Base-by-base conservation (phyloP, 2,797 vertebrate genomes). In the Astyanax mexicanus region DNA sequence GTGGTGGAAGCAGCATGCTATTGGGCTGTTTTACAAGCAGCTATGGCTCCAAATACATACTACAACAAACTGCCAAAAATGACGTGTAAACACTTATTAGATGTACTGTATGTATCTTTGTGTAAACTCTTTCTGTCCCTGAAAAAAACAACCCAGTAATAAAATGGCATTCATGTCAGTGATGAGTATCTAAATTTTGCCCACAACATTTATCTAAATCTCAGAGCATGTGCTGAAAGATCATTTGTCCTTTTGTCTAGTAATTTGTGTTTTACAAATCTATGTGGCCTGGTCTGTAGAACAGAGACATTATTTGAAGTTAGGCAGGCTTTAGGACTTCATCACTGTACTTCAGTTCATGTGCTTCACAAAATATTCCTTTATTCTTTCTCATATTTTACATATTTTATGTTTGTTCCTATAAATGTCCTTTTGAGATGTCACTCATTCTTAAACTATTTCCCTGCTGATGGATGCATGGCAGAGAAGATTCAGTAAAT, bases 371-470 rank as follows among this genome's bases (percentile, higher is more conserved):
- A 60, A 71, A 75, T 75, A 58, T 66, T 60, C 13, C 64, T 17
- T 66, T 79, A 69, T 57, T 71, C 54, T 80, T 76, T 55, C 73
- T 62, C 69, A 77, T 49, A 72, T 72, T 74, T 76, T 76, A 42
- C 79, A 76, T 72, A 32, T 37, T 68, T 76, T 72, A 8, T 72
- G 35, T 79, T 73, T 49, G 8, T 51, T 65, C 11, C 6, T 61
- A 68, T 38, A n/a, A n/a, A 9, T 47, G 42, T 67, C 64, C 64
- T 27, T 69, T 73, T 62, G 69, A 70, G 77, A 44, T 67, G 78
- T 78, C 52, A 72, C 65, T 51, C 72, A 80, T 75, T 61, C 64
- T 67, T 44, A 29, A 21, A 49, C 17, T n/a, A 19, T 49, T 32
- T 49, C 19, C 68, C 67, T 75, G 62, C 60, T 58, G 54, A 65